Percentiles rank a stretch among this genome's conserved stretches.
These are phyloP conservation scores for Cryptops parisi DNA, from an alignment of 2,888 invertebrate genomes.

Conservation along the genomic window DNA sequence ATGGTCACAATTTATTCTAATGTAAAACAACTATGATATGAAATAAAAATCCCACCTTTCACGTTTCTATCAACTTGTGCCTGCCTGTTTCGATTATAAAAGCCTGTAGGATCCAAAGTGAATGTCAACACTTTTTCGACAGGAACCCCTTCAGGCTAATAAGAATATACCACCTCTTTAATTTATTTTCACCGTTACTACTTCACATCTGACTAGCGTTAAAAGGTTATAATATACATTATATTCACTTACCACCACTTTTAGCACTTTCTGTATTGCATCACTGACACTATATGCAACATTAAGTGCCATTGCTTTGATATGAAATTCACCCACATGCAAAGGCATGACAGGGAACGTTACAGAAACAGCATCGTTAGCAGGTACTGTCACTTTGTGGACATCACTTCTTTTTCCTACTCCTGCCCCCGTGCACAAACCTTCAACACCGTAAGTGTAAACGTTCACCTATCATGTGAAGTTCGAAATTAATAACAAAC, in stretches of 20 bases:
- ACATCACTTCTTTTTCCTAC: conserved; percentile 7
- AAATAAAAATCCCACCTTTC: background rate
- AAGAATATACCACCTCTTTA: too few species aligned
- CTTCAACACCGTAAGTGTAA: conserved; percentile 10
- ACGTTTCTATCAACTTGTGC: background rate
- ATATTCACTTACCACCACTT: conserved; percentile 8
- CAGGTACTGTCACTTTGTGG: background rate
- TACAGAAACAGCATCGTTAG: conserved; percentile 3
- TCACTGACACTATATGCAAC: conserved; percentile 5
- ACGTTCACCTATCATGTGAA: conserved; percentile 2
- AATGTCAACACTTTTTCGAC: background rate
- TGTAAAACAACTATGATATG: too few species aligned
- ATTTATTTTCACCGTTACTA: too few species aligned
- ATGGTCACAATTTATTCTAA: too few species aligned
- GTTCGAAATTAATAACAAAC: too few species aligned
- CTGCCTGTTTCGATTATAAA: background rate
- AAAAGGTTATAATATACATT: too few species aligned
- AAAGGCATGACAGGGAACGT: conserved; percentile 9
- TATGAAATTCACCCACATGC: conserved; percentile 2
- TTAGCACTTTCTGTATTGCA: conserved; percentile 4
- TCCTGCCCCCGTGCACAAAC: conserved; percentile 6
- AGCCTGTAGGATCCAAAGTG: conserved; percentile 1
- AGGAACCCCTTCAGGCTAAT: conserved; percentile 7
- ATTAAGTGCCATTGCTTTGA: conserved; percentile 5
- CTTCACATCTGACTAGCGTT: too few species aligned